Percentiles rank a stretch among this genome's conserved stretches.
Evolutionary conservation across 1,140 invertebrate species (phyloP).

Genomic region (Anastatus disparis): DNA sequence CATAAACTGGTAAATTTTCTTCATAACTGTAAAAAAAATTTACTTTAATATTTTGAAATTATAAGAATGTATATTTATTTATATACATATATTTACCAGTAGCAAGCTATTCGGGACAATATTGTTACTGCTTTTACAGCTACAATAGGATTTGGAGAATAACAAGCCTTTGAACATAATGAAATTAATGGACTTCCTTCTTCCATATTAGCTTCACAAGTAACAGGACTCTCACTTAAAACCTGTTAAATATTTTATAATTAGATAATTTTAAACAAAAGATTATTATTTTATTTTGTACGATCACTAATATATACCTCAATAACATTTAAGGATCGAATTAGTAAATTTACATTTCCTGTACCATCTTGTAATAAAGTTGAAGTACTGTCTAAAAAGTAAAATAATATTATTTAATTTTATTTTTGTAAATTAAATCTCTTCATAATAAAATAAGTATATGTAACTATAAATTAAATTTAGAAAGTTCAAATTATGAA

Average conservation of each 20-base stretch:
- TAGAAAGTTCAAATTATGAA: background rate
- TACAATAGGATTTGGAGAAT: slow-evolving; percentile 72
- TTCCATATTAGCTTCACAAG: slow-evolving; percentile 63
- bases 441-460: background rate
- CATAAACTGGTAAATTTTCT: slow-evolving; percentile 72
- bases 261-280: slow-evolving; percentile 30
- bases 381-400: slow-evolving; percentile 58
- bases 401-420: slow-evolving; percentile 4
- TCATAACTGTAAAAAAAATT: slow-evolving; percentile 69
- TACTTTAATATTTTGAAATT: too few species aligned
- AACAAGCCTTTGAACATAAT: slow-evolving; percentile 67
- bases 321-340: slow-evolving; percentile 63
- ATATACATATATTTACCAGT: slow-evolving; percentile 65
- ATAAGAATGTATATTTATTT: slow-evolving; percentile 7
- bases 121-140: slow-evolving; percentile 78
- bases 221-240: slow-evolving; percentile 61
- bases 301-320: slow-evolving; percentile 49
- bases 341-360: slow-evolving; percentile 59
- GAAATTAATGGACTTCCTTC: slow-evolving; percentile 59
- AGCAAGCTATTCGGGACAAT: slow-evolving; percentile 74
- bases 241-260: slow-evolving; percentile 48
- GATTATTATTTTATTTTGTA: background rate
- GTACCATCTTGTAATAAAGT: slow-evolving; percentile 59
- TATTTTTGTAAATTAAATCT: background rate
- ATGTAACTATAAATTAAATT: slow-evolving; percentile 25